Evolutionary conservation across 2,888 invertebrate species (phyloP).

Genomic region (Flexamia atlantica): DNA sequence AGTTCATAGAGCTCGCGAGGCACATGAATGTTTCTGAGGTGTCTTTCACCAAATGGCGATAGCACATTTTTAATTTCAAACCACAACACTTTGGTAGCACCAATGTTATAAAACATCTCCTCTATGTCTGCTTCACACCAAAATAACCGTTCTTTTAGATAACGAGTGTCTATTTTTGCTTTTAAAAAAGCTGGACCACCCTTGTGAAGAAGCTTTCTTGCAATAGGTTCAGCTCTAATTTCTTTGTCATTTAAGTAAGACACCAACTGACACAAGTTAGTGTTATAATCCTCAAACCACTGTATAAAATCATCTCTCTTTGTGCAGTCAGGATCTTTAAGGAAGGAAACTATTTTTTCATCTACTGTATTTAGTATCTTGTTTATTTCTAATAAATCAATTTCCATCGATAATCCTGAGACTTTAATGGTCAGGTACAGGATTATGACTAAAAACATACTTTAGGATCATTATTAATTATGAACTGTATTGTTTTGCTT

Average conservation of each 20-base stretch:
- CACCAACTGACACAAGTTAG: conserved; percentile 28
- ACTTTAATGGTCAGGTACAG: background rate
- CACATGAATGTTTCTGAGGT: conserved; percentile 39
- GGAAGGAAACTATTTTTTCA: conserved; percentile 26
- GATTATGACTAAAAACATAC: conserved; percentile 25
- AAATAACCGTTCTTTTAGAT: conserved; percentile 30
- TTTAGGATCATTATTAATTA: background rate
- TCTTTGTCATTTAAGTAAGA: conserved; percentile 31
- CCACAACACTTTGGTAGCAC: conserved; percentile 45
- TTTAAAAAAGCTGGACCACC: conserved; percentile 43
- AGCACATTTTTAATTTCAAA: conserved; percentile 48
- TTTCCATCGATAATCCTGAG: conserved; percentile 1
- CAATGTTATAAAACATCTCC: conserved; percentile 38
- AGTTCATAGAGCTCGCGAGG: conserved; percentile 34
- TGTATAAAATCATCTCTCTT: conserved; percentile 15
- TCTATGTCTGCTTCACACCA: conserved; percentile 29
- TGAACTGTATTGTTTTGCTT: background rate
- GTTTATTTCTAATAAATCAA: conserved; percentile 19
- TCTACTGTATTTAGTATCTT: background rate
- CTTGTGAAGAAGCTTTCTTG: background rate
- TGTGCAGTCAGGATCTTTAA: conserved; percentile 36
- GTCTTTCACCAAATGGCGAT: conserved; percentile 25
- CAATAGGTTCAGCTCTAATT: conserved; percentile 24
- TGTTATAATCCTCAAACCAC: conserved; percentile 40
- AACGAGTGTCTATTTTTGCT: conserved; percentile 5